A percentile compares a stretch with the other conserved stretches of the same genome.
These are phyloP conservation scores for Staurois parvus DNA, from an alignment of 2,797 vertebrate species.

Conservation along the genomic window DNA sequence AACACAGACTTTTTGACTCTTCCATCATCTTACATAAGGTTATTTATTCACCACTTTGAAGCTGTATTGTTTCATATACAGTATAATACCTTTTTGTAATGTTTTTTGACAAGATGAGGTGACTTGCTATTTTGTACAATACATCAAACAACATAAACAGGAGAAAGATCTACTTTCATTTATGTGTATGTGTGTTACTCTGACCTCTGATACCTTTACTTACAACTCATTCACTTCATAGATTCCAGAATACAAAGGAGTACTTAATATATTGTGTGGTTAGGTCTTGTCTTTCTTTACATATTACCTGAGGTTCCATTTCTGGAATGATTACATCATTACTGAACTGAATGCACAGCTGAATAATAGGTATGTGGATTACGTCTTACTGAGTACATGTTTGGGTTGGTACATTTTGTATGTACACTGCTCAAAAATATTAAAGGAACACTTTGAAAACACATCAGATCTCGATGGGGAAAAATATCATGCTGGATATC, in stretches of 20 bases:
- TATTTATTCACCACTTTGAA: conserved; percentile 4
- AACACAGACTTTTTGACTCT: background rate
- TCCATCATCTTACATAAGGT: background rate
- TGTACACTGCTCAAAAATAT: no score
- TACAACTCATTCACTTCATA: background rate
- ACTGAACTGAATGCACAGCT: background rate
- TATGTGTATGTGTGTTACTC: conserved; percentile 6
- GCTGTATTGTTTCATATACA: conserved; percentile 3
- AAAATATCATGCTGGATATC: no score
- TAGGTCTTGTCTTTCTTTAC: background rate
- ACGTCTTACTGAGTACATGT: background rate
- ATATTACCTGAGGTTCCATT: background rate
- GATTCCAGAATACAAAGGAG: conserved; percentile 8
- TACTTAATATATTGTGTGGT: background rate
- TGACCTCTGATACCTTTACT: conserved; percentile 11
- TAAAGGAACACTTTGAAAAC: no score
- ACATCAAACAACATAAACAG: conserved; percentile 28
- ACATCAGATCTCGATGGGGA: no score
- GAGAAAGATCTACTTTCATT: background rate
- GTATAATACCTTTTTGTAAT: conserved; percentile 11
- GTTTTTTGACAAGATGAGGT: conserved; percentile 3
- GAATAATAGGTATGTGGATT: background rate
- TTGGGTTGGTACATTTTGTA: background rate
- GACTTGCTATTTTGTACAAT: conserved; percentile 20
- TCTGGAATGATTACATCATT: background rate